These are phyloP conservation scores for Glossophaga mutica DNA, from an alignment of 2,797 vertebrate species.

Conservation along the genomic window DNA sequence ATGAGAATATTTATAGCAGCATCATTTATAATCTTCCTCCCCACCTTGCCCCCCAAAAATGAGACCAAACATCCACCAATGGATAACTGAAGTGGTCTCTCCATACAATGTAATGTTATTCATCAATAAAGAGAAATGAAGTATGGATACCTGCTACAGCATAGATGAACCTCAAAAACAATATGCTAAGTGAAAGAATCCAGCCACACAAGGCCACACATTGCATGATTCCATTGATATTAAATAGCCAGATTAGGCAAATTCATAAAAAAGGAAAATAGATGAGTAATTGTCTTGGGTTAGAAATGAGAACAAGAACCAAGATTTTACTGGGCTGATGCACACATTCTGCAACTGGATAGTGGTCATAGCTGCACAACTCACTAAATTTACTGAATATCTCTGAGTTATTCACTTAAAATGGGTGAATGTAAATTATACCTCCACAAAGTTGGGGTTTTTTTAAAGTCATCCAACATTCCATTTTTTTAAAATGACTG, in stretches of 20 bases:
- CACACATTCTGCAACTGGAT: not conserved
- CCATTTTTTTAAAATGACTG: not conserved
- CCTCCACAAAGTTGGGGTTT: not conserved
- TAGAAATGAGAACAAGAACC: not conserved
- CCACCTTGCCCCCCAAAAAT: not conserved
- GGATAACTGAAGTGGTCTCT: not conserved
- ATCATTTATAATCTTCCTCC: not conserved
- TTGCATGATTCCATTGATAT: not conserved
- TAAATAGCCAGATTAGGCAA: not conserved
- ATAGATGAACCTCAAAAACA: not conserved
- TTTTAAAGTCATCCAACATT: not conserved
- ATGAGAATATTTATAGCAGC: not conserved
- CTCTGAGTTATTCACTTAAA: not conserved
- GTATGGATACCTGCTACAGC: not conserved
- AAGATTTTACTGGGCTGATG: not conserved
- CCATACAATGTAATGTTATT: not conserved
- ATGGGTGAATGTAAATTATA: not conserved
- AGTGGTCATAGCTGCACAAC: not conserved
- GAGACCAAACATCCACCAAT: not conserved
- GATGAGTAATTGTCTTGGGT: not conserved
- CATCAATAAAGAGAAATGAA: not conserved
- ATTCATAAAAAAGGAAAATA: not conserved
- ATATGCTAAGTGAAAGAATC: not conserved
- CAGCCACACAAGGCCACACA: not conserved
- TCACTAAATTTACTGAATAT: not conserved